These are phyloP conservation scores for Mesocricetus auratus DNA, from an alignment of 2,113 vertebrate genomes.

Conservation along the genomic window DNA sequence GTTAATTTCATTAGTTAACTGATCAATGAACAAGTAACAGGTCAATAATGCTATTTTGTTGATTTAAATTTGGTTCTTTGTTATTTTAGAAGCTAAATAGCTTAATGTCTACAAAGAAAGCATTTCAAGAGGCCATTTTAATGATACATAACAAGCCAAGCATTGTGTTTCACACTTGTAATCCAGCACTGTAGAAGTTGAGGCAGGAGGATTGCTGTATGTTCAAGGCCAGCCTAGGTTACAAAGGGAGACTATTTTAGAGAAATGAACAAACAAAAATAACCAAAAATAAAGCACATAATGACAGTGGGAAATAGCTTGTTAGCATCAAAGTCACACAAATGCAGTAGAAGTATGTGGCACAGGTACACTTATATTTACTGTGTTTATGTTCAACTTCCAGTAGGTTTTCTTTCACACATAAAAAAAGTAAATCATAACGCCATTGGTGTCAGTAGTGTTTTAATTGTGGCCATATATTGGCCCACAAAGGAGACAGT, in stretches of 20 bases:
- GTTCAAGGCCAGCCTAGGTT: neutral
- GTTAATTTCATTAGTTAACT: conserved; percentile 35
- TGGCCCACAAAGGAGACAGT: neutral
- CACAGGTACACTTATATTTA: conserved; percentile 19
- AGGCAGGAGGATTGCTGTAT: neutral
- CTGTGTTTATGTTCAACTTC: conserved; percentile 18
- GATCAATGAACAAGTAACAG: neutral
- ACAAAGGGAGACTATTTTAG: neutral
- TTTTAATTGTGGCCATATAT: neutral
- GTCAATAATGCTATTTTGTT: conserved; percentile 24
- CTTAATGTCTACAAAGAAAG: conserved; percentile 50
- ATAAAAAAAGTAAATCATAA: neutral
- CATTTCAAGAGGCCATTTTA: conserved; percentile 34
- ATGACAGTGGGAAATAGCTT: neutral
- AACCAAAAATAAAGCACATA: neutral
- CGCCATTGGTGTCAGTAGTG: conserved; percentile 53
- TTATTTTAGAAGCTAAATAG: conserved; percentile 1
- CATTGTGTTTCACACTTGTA: neutral
- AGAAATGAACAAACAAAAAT: neutral
- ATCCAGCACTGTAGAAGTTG: neutral
- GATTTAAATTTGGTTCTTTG: conserved; percentile 39
- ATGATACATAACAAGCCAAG: neutral
- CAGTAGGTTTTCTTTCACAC: conserved; percentile 4
- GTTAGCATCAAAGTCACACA: neutral
- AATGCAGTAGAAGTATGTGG: neutral